Evolutionary conservation across 2,113 vertebrate genomes (phyloP).

Genomic region (Papio anubis): DNA sequence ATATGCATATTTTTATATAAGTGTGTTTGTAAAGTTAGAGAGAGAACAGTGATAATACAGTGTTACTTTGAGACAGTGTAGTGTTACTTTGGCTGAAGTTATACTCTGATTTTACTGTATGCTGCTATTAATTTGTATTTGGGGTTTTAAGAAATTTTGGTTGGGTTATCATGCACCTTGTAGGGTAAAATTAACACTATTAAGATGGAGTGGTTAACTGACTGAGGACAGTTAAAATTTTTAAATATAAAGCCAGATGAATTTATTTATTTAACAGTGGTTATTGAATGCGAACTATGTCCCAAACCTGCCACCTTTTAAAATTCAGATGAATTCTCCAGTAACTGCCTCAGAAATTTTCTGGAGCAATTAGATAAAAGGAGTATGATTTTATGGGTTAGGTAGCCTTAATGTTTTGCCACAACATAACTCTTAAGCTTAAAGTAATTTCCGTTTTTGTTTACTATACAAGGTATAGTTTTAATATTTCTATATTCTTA

Average conservation of each 20-base stretch:
- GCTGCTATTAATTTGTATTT: neutral
- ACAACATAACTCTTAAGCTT: neutral
- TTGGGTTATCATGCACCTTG: neutral
- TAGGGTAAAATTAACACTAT: neutral
- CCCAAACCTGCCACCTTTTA: neutral
- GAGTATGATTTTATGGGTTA: neutral
- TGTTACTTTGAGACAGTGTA: neutral
- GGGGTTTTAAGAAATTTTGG: neutral
- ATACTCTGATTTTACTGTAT: neutral
- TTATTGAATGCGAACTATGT: neutral
- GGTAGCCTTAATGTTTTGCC: slow-evolving; percentile 5
- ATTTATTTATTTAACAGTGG: neutral
- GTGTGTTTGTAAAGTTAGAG: too few relatives aligned
- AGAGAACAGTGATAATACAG: too few relatives aligned
- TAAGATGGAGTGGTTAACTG: neutral
- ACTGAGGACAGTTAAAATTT: neutral
- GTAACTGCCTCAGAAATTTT: slow-evolving; percentile 14
- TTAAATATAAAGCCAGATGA: slow-evolving; percentile 9
- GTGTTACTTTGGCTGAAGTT: neutral
- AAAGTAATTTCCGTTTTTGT: slow-evolving; percentile 18
- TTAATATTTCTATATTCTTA: neutral
- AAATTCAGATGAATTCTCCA: slow-evolving; percentile 27
- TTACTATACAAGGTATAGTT: neutral
- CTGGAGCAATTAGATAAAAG: neutral
- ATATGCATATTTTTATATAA: too few relatives aligned